A percentile compares a stretch with the other conserved stretches of the same genome.
Evolutionary conservation across 2,113 vertebrate species (phyloP).

Genomic region (Dendrocopos noguchii): DNA sequence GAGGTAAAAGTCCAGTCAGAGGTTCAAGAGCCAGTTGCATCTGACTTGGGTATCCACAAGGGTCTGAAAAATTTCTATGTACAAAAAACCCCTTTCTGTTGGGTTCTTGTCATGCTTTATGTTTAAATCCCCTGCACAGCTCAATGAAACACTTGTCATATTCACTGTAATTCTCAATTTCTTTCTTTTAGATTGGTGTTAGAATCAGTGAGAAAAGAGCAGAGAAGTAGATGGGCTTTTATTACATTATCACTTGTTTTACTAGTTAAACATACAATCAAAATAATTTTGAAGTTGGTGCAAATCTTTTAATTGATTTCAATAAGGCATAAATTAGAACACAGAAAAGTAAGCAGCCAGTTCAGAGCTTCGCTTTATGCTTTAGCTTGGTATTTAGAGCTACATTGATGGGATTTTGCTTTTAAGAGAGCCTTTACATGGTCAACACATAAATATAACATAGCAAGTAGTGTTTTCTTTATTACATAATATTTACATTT

Average conservation of each 20-base stretch:
- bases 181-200: conserved; percentile 67
- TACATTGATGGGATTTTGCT: conserved; percentile 67
- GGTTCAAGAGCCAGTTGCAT: background rate
- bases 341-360: conserved; percentile 26
- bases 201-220: conserved; percentile 64
- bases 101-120: conserved; percentile 51
- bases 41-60: background rate
- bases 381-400: conserved; percentile 65
- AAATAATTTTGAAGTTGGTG: conserved; percentile 47
- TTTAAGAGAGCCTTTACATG: conserved; percentile 34
- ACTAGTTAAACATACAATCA: conserved; percentile 23
- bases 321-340: conserved; percentile 52
- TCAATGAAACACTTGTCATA: conserved; percentile 63
- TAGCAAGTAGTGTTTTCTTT: conserved; percentile 15
- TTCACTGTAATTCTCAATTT: conserved; percentile 68
- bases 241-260: conserved; percentile 65
- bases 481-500: conserved; percentile 43
- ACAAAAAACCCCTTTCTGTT: background rate
- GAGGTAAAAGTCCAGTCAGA: background rate
- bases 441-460: conserved; percentile 1
- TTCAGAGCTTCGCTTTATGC: conserved; percentile 62
- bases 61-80: background rate
- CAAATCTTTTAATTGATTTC: conserved; percentile 62
- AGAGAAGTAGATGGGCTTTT: conserved; percentile 67
- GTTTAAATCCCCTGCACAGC: conserved; percentile 38